These are phyloP conservation scores for Dinocampus coccinellae DNA, from an alignment of 2,888 invertebrate genomes.

Conservation along the genomic window DNA sequence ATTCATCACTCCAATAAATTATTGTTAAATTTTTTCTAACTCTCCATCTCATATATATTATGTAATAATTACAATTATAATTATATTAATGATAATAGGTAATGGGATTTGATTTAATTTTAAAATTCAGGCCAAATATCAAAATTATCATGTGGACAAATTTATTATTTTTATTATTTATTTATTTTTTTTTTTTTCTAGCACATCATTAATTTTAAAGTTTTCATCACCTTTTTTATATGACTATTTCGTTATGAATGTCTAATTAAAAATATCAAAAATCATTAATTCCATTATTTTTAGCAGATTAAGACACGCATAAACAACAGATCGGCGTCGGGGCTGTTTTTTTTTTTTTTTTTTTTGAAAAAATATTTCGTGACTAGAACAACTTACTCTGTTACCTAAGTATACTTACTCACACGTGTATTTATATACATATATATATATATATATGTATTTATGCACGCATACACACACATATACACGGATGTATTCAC, in stretches of 20 bases:
- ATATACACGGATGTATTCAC: too few relatives aligned
- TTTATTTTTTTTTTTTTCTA: neutral
- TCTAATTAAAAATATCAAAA: neutral
- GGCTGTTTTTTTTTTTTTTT: neutral
- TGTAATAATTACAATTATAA: too few relatives aligned
- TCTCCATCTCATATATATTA: too few relatives aligned
- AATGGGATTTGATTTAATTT: too few relatives aligned
- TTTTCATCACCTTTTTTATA: neutral
- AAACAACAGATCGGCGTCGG: neutral
- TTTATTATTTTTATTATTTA: too few relatives aligned
- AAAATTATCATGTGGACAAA: too few relatives aligned
- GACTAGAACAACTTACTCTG: neutral
- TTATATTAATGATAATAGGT: too few relatives aligned
- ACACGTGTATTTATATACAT: neutral
- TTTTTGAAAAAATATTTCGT: neutral
- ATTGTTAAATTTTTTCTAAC: too few relatives aligned
- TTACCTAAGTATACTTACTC: neutral
- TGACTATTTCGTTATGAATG: too few relatives aligned
- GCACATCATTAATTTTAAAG: neutral
- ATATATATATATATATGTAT: too few relatives aligned
- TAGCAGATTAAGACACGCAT: neutral
- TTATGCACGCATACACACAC: neutral
- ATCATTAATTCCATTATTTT: neutral
- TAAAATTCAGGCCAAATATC: too few relatives aligned
- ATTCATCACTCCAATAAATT: neutral